Base-by-base conservation (phyloP, 2,888 invertebrate genomes). In the Euproctis similis region DNA sequence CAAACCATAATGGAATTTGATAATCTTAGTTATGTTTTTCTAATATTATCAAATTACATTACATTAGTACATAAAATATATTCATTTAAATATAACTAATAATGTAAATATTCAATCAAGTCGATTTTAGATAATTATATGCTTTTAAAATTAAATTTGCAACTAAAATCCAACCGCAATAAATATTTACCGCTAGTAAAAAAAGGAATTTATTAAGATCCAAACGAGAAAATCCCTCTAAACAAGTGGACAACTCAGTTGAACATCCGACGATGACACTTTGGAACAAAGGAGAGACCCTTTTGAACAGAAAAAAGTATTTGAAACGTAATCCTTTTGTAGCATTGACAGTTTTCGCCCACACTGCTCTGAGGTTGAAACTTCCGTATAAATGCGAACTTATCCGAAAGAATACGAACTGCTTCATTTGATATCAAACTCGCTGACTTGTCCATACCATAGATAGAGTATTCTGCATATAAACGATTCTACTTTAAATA, bases 361-460 rank as follows among this genome's bases (percentile, higher is more conserved):
- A 29, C 16, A 24, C 19, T 29, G 18, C 24, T 30, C 20, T 36
- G 23, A 30, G 36, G 36, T 39, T 33, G 37, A 12, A 4, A 28
- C 19, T 12, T 29, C 26, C 22, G 28, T 39, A 20, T 30, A 19
- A 32, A 37, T 16, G 30, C 35, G 36, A 37, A 45, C 32, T 25
- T 35, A 39, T 47, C 26, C 24, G 26, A 38, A 24, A 11, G 45
- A 39, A 39, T 45, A 45, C 48, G 42, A 47, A 47, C 21, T 23
- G 28, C 47, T 47, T 45, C 42, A 47, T 47, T 47, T 47, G 30
- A 32, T 37, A 47, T 39, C 41, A 37, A 42, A 35, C 28, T 25
- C 30, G 28, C 30, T 39, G 33, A 42, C 37, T 39, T 47, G 39
- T 42, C 48, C 28, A 13, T 24, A 22, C 22, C 21, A 28, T 35